Evolutionary conservation across 1,140 invertebrate species (phyloP), one percentile per base, ranked within the genome.

Genomic region (Penaeus japonicus): DNA sequence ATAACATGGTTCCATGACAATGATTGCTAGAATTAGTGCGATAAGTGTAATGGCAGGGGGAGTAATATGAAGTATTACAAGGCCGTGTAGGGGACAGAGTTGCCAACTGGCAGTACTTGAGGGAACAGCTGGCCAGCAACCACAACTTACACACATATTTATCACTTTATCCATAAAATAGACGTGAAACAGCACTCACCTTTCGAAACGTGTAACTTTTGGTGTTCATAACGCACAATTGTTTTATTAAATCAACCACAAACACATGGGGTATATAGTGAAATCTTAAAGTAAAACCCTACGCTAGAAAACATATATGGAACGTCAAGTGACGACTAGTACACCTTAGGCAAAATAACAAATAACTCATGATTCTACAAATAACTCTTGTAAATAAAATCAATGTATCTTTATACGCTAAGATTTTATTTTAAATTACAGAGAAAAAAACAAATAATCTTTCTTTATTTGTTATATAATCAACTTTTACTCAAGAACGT

Each of bases 201-300:
- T 87, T 80, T 87, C 85, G 85, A 87, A 55, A 87, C 55, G 85
- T 80, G 85, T 87, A 80, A 70, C 75, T 78, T 87, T 87, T 87
- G 85, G 77, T 87, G 85, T 87, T 87, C 85, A 87, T 87, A 70
- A 87, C 85, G 85, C 85, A 87, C 85, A 80, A 59, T 70, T 80
- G 77, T 87, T 80, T 80, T 78, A 78, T 55, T 87, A 87, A 87
- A 87, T 87, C 85, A 87, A 65, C 85, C 85, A 78, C 85, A 80
- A 57, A 87, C 18, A 62, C 85, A 87, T 87, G 55, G 27, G 80
- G 85, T 87, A 87, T 80, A 87, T 77, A 59, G 85, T 87, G 80
- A 80, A 87, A 53, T 80, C 57, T 80, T 87, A 87, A 80, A 80
- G 85, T 80, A 87, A 80, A 80, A 32, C 79, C 84, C 84, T 86